Percentiles rank a stretch among this genome's conserved stretches.
Evolutionary conservation across 2,113 vertebrate genomes (phyloP).

Genomic region (Monopterus albus): DNA sequence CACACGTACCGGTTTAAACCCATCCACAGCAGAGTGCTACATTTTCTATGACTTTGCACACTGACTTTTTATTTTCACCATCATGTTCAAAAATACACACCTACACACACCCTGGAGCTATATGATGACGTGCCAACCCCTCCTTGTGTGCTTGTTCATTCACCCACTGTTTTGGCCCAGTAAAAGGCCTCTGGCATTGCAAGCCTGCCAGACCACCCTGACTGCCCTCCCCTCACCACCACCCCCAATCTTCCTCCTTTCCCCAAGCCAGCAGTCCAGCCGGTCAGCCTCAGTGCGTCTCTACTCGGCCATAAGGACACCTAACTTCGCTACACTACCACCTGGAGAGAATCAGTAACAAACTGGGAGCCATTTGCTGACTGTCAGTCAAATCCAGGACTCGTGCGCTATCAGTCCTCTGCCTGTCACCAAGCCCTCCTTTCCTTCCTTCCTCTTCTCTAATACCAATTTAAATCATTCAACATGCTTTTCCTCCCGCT

Average conservation of each 20-base stretch:
- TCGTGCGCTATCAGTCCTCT: conserved; percentile 86
- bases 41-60: conserved; percentile 45
- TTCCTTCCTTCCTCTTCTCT: conserved; percentile 90
- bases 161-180: conserved; percentile 49
- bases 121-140: conserved; percentile 58
- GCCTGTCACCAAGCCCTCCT: conserved; percentile 84
- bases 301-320: conserved; percentile 57
- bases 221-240: conserved; percentile 50
- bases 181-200: conserved; percentile 45
- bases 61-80: conserved; percentile 44
- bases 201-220: conserved; percentile 57
- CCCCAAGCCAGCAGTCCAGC: conserved; percentile 36
- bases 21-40: conserved; percentile 39
- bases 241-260: conserved; percentile 37
- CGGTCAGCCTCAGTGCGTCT: conserved; percentile 60
- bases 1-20: conserved; percentile 59
- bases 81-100: conserved; percentile 13
- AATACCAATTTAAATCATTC: conserved; percentile 99
- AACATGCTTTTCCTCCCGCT: conserved; percentile 95
- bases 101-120: conserved; percentile 41
- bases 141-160: conserved; percentile 51
- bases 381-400: conserved; percentile 91
- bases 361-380: conserved; percentile 87
- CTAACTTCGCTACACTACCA: conserved; percentile 70
- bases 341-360: conserved; percentile 92